Evolutionary conservation across 2,113 vertebrate genomes (phyloP).

Genomic region (Copsychus sechellarum): DNA sequence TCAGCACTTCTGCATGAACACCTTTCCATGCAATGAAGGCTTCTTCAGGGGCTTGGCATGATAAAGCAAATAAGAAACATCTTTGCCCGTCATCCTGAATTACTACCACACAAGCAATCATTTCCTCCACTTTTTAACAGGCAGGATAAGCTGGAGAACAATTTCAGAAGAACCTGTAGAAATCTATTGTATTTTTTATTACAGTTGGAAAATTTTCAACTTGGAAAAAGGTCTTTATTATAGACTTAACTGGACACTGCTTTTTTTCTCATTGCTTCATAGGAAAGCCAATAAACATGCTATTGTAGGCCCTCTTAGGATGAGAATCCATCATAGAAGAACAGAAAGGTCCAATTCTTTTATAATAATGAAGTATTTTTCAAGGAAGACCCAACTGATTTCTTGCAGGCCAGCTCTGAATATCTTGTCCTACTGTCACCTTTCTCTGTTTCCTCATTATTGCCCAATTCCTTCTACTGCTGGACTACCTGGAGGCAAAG

Average conservation of each 20-base stretch:
- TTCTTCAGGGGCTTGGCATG: not conserved
- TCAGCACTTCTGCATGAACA: not conserved
- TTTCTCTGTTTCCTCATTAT: not conserved
- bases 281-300: not conserved
- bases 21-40: not conserved
- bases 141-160: not conserved
- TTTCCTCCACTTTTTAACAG: not conserved
- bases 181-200: not conserved
- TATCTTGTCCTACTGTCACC: not conserved
- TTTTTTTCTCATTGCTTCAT: not conserved
- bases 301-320: not conserved
- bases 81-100: not conserved
- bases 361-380: not conserved
- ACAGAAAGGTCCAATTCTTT: not conserved
- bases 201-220: not conserved
- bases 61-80: not conserved
- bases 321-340: not conserved
- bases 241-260: not conserved
- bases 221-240: not conserved
- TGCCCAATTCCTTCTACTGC: not conserved
- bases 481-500: not conserved
- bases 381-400: not conserved
- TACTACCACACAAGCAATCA: not conserved
- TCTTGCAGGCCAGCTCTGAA: not conserved
- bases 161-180: not conserved